A percentile compares a stretch with the other conserved stretches of the same genome.
Evolutionary conservation across 53 echinoderm and acorn worm species (phyloP).

Genomic region (Luidia sarsii): DNA sequence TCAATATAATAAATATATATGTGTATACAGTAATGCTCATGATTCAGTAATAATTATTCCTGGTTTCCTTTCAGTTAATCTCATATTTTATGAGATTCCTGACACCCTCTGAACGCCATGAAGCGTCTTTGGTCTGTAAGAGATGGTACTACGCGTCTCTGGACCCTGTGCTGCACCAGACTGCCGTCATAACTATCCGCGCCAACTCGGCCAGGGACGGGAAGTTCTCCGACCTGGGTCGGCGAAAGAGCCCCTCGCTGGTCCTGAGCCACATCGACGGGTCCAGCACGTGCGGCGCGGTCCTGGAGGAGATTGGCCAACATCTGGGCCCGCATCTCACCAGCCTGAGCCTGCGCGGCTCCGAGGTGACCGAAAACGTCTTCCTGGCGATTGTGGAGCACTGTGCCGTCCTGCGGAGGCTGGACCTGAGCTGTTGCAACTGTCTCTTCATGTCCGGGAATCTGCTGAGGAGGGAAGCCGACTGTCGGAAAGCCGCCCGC

Average conservation of each 20-base stretch:
- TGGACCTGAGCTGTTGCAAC: constrained; percentile 93
- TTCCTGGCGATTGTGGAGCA: constrained; percentile 76
- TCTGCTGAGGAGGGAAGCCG: constrained; percentile 64
- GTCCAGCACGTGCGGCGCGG: constrained; percentile 58
- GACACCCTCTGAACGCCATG: constrained; percentile 76
- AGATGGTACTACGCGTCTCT: constrained; percentile 89
- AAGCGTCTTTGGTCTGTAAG: constrained; percentile 77
- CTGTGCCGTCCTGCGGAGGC: constrained; percentile 59
- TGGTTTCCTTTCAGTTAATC: constrained; percentile 68
- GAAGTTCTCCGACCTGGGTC: constrained; percentile 70
- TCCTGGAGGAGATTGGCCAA: constrained; percentile 76
- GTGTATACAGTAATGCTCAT: too few relatives aligned
- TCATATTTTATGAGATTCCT: constrained; percentile 83
- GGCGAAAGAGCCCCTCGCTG: constrained; percentile 83
- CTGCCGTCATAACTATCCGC: constrained; percentile 71
- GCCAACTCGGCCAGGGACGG: constrained; percentile 60
- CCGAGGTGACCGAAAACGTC: constrained; percentile 77
- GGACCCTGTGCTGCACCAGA: constrained; percentile 82
- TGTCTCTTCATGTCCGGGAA: constrained; percentile 97
- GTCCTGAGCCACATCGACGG: constrained; percentile 84
- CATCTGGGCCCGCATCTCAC: constrained; percentile 81
- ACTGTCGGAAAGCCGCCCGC: constrained; percentile 14
- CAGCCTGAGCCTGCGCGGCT: constrained; percentile 80
- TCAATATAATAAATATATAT: too few relatives aligned
- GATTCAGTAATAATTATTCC: too few relatives aligned